Evolutionary conservation across 2,797 vertebrate genomes (phyloP).

Genomic region (Protosalanx chinensis): DNA sequence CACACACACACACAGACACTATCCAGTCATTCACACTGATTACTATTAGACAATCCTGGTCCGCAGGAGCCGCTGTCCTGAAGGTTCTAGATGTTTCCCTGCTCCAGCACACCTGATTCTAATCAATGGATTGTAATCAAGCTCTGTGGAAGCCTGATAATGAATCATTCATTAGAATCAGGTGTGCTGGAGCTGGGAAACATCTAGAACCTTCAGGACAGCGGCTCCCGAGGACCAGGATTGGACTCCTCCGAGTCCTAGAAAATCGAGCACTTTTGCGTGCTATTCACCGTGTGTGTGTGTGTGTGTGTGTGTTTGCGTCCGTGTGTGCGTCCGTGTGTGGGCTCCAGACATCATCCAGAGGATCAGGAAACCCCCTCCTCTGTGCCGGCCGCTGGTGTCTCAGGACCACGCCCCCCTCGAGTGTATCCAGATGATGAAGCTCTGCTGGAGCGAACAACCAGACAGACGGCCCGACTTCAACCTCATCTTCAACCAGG

Average conservation of each 20-base stretch:
- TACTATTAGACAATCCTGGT: too few relatives aligned
- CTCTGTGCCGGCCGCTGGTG: conserved; percentile 68
- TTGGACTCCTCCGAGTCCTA: neutral
- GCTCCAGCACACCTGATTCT: too few relatives aligned
- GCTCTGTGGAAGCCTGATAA: too few relatives aligned
- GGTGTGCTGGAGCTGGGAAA: too few relatives aligned
- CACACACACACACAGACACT: neutral
- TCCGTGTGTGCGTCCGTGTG: neutral
- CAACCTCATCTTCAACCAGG: conserved; percentile 75
- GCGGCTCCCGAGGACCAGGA: too few relatives aligned
- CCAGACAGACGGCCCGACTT: conserved; percentile 68
- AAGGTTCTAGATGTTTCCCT: too few relatives aligned
- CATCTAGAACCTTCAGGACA: too few relatives aligned
- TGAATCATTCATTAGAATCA: too few relatives aligned
- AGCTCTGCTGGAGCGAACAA: conserved; percentile 69
- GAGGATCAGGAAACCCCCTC: conserved; percentile 70
- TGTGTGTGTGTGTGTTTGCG: neutral
- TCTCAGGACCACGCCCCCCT: conserved; percentile 64
- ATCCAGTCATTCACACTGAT: too few relatives aligned
- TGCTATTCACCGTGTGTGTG: neutral
- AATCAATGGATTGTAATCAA: too few relatives aligned
- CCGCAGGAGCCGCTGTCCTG: too few relatives aligned
- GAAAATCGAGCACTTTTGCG: neutral
- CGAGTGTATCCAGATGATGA: conserved; percentile 53
- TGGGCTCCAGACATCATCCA: conserved; percentile 68